Base-by-base conservation (phyloP, 2,797 vertebrate species). In the Alfaro cultratus region DNA sequence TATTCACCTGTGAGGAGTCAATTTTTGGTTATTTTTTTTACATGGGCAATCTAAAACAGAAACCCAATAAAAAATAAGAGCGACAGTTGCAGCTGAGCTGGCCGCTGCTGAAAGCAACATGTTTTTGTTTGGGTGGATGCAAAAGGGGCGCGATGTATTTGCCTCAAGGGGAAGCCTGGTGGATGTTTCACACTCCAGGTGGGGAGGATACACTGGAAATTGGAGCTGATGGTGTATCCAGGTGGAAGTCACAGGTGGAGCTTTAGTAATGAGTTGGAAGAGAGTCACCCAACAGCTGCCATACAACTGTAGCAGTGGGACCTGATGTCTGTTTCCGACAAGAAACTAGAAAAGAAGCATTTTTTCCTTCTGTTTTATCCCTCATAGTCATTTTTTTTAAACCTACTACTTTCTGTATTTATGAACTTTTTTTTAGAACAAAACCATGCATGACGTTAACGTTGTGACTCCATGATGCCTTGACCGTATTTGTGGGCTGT, bases 181-280 rank as follows among this genome's bases (percentile, higher is more conserved):
- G 79, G 87, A 86, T 76, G 88, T 86, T 86, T 89, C 75, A 57
- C 75, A 87, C 88, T 89, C 77, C 91, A 91, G 85, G 92, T 93
- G 91, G 85, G 77, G 72, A 81, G 86, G 80, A 86, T 88, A 78
- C 83, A 82, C 86, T 89, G 82, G 84, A 91, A 91, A 84, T 51
- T 86, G 87, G 86, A 92, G 89, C 89, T 89, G 87, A 88, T 83
- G 88, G 88, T 75, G 83, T 85, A 88, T 92, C 88, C 93, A 94
- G 93, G 91, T 94, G 92, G 90, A 93, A 94, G 89, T 89, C 88
- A 92, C 93, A 93, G 89, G 92, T 92, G 92, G 91, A 94, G 86
- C 81, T 91, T 92, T 89, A 86, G 79, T 94, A 95, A 94, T 94
- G 93, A 94, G 92, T 89, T 91, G 91, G 86, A 89, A 83, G 84